These are phyloP conservation scores for Colletes collaris DNA, from an alignment of 2,888 invertebrate genomes.

Conservation along the genomic window DNA sequence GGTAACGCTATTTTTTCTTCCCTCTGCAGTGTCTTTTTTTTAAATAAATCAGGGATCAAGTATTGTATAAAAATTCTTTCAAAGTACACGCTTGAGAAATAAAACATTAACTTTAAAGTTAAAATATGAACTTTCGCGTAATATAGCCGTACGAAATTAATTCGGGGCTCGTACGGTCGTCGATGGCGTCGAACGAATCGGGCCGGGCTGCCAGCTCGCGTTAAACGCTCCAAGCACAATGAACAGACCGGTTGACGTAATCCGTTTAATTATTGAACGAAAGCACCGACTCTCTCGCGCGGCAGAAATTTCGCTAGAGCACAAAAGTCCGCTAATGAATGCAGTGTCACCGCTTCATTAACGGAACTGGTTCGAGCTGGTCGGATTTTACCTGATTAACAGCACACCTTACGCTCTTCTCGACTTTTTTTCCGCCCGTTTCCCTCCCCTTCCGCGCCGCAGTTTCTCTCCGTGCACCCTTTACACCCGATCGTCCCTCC, in stretches of 20 bases:
- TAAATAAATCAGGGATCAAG: too few relatives aligned
- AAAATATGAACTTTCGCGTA: too few relatives aligned
- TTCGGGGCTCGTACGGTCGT: too few relatives aligned
- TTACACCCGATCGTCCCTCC: not conserved
- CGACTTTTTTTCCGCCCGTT: not conserved
- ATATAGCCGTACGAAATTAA: too few relatives aligned
- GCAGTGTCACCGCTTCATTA: conserved; percentile 58
- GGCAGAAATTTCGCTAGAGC: conserved; percentile 34
- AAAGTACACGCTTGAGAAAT: too few relatives aligned
- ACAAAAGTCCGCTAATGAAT: conserved; percentile 39
- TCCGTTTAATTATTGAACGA: conserved; percentile 3
- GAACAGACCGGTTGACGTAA: not conserved
- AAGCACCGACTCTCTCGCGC: not conserved
- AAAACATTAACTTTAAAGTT: too few relatives aligned
- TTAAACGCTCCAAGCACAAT: not conserved
- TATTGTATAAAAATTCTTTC: too few relatives aligned
- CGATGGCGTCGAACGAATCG: too few relatives aligned
- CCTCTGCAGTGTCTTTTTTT: not conserved
- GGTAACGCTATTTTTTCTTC: not conserved
- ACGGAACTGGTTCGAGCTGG: conserved; percentile 58
- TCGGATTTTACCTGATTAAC: conserved; percentile 57
- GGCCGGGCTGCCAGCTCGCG: too few relatives aligned
- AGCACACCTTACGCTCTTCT: conserved; percentile 37
- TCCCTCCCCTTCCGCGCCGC: not conserved
- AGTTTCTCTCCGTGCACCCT: conserved; percentile 6